A percentile compares a stretch with the other conserved stretches of the same genome.
Evolutionary conservation across 1,140 invertebrate genomes (phyloP).

Genomic region (Platyscapa corneri): DNA sequence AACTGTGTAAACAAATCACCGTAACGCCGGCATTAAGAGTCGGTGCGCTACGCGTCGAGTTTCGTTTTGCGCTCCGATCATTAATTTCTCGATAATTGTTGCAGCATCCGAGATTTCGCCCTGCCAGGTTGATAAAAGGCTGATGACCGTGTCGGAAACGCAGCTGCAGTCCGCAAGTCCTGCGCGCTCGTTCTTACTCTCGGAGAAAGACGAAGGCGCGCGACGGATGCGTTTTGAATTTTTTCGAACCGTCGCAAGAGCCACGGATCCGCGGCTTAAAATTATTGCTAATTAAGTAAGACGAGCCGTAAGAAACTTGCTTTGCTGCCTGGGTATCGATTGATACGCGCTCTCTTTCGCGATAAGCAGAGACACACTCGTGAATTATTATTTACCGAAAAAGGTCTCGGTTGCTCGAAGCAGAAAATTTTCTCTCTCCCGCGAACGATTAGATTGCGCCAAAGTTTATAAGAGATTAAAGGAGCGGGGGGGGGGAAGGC

Average conservation of each 20-base stretch:
- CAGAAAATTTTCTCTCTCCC: not conserved
- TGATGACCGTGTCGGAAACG: not conserved
- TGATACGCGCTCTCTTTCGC: not conserved
- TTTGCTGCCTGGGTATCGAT: not conserved
- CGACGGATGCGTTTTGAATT: too few species aligned
- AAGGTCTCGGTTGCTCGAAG: not conserved
- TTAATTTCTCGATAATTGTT: not conserved
- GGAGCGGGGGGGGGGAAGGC: not conserved
- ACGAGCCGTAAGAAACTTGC: not conserved
- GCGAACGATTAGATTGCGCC: not conserved
- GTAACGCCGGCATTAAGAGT: not conserved
- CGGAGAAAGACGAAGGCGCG: too few species aligned
- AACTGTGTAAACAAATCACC: not conserved
- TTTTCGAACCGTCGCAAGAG: not conserved
- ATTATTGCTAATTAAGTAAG: not conserved
- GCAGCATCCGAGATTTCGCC: not conserved
- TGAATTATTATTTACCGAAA: slow-evolving; percentile 1
- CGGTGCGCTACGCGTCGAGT: too few species aligned
- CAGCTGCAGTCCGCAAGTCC: too few species aligned
- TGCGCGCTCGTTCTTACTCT: too few species aligned
- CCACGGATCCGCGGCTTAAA: not conserved
- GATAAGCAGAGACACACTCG: not conserved
- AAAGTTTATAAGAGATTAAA: not conserved
- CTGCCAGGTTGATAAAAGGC: too few species aligned
- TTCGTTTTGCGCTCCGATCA: too few species aligned